These are phyloP conservation scores for Amaurobius ferox DNA, from an alignment of 2,888 invertebrate genomes.

Conservation along the genomic window DNA sequence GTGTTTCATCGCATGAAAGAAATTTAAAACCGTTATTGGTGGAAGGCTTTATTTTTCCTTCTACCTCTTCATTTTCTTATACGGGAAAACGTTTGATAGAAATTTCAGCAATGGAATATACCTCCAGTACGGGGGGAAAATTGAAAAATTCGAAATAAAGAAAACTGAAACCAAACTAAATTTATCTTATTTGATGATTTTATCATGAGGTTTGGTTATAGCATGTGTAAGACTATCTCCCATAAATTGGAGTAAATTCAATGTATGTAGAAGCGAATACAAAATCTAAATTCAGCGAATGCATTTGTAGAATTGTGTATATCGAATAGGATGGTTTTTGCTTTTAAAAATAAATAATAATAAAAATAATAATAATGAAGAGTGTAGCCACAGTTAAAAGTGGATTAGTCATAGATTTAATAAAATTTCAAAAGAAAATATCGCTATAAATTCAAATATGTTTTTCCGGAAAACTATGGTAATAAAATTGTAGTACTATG, in stretches of 20 bases:
- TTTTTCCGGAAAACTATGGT: too few species aligned
- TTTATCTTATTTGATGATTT: conserved; percentile 4
- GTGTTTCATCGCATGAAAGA: conserved; percentile 29
- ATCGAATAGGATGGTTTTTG: too few species aligned
- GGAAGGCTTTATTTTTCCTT: conserved; percentile 39
- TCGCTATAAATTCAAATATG: too few species aligned
- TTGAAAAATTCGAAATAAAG: conserved; percentile 15
- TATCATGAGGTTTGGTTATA: neutral
- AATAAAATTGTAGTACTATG: too few species aligned
- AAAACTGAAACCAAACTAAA: conserved; percentile 8
- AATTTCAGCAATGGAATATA: neutral
- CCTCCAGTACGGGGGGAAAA: neutral
- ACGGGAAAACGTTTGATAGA: conserved; percentile 13
- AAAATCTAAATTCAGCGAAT: neutral
- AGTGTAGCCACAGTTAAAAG: too few species aligned
- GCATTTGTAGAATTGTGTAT: too few species aligned
- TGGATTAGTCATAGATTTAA: too few species aligned
- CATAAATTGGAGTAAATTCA: neutral
- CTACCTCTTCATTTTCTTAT: conserved; percentile 17
- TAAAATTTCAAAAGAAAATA: too few species aligned
- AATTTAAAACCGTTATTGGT: conserved; percentile 61
- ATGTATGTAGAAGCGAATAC: neutral
- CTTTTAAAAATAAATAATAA: too few species aligned
- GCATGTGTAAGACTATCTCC: neutral
- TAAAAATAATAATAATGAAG: too few species aligned